These are phyloP conservation scores for Patella caerulea DNA, from an alignment of 2,888 invertebrate genomes.

Conservation along the genomic window DNA sequence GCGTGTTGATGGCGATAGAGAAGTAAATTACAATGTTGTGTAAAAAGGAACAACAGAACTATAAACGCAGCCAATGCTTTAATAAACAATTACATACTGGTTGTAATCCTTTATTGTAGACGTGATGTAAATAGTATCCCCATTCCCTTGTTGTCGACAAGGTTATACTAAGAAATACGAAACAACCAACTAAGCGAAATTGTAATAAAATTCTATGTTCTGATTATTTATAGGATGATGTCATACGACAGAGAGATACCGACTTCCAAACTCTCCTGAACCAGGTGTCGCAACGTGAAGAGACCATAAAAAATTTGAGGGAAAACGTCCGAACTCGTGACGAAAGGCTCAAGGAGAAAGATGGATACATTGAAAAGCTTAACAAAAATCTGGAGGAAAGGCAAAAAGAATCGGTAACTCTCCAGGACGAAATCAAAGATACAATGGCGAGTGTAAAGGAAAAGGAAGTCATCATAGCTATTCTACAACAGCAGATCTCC, in stretches of 20 bases:
- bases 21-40: too few species aligned
- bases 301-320: slow-evolving; percentile 52
- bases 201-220: too few species aligned
- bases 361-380: slow-evolving; percentile 58
- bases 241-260: slow-evolving; percentile 35
- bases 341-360: slow-evolving; percentile 66
- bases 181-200: too few species aligned
- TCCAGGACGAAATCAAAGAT: slow-evolving; percentile 58
- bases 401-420: slow-evolving; percentile 54
- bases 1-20: too few species aligned
- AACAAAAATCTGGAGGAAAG: slow-evolving; percentile 55
- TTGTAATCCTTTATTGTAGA: too few species aligned
- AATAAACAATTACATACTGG: too few species aligned
- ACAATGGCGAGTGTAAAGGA: slow-evolving; percentile 50
- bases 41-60: too few species aligned
- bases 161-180: too few species aligned
- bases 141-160: too few species aligned
- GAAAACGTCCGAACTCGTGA: slow-evolving; percentile 60
- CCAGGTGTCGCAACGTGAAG: slow-evolving; percentile 59
- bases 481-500: slow-evolving; percentile 44
- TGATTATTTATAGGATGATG: slow-evolving; percentile 43
- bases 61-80: too few species aligned
- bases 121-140: too few species aligned
- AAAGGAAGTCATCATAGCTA: slow-evolving; percentile 49
- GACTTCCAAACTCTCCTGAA: slow-evolving; percentile 55